phyloP scores from a whole-genome alignment of 2,888 invertebrate species.

The Apomyelois bistriatella region DNA sequence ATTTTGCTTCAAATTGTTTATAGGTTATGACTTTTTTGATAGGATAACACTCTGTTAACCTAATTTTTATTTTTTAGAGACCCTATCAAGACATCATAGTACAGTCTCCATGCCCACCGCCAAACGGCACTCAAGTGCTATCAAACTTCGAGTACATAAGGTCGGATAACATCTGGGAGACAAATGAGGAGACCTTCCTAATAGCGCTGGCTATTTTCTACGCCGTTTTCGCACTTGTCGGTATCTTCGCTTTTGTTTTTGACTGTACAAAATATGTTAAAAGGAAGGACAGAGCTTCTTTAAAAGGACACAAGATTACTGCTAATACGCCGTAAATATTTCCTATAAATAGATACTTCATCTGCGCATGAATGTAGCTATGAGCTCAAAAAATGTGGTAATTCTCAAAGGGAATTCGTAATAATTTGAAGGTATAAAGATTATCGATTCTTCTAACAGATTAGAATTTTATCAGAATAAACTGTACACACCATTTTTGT shows the following conservation, averaged over 20 bases:
- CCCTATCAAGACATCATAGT: conserved; percentile 93
- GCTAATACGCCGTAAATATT: conserved; percentile 79
- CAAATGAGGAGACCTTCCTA: conserved; percentile 77
- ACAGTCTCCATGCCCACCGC: conserved; percentile 88
- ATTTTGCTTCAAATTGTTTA: no score
- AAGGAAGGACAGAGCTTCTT: conserved; percentile 68
- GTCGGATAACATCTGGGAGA: conserved; percentile 68
- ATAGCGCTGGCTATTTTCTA: conserved; percentile 82
- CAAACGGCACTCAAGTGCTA: conserved; percentile 87
- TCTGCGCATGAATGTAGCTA: background rate
- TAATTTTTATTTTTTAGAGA: conserved; percentile 76
- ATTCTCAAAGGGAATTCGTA: no score
- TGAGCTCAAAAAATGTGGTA: background rate
- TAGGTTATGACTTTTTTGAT: no score
- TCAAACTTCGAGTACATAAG: conserved; percentile 64
- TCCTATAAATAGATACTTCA: background rate
- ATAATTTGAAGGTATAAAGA: no score
- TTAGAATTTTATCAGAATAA: no score
- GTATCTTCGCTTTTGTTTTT: conserved; percentile 81
- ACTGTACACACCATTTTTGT: no score
- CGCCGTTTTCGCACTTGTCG: conserved; percentile 79
- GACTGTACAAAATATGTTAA: conserved; percentile 78
- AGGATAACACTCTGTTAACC: no score
- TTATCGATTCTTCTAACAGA: no score
- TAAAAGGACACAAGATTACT: conserved; percentile 76